Evolutionary conservation across 2,888 invertebrate genomes (phyloP), one percentile per base, ranked within the genome.

Genomic region (Mythimna ferrago): DNA sequence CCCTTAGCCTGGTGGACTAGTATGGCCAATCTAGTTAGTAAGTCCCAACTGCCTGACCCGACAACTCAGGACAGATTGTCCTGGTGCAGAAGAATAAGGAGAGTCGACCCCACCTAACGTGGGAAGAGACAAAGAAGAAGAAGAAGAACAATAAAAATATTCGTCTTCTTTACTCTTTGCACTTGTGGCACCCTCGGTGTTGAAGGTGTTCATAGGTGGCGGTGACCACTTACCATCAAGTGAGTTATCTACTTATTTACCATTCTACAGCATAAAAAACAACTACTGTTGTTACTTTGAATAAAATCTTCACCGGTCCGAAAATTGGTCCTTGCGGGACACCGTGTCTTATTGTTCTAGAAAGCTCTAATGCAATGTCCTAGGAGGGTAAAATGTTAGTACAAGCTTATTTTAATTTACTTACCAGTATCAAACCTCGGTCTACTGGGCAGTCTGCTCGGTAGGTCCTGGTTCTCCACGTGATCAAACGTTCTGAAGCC

Each of bases 401-500:
- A n/a, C 60, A 0, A 41, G 19, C 38, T 0, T 3, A 26, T 38
- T 19, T 21, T 5, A 10, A 4, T 58, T 41, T 3, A 87, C 93
- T 92, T 76, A 96, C 96, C 96, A 51, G 96, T 96, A 80, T 96
- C 96, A 74, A 96, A 96, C 70, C 96, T 91, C 0, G 96, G 96
- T 78, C 96, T 92, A 73, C 93, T 93, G 0, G 96, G 96, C 72
- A 96, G 87, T 69, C 95, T 88, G 74, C 93, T 94, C 0, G 96
- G 96, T 72, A 96, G 85, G 81, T 96, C 96, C 78, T 96, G 96
- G 80, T 96, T 96, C 51, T 96, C 96, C 16, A 94, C 96, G 80
- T 96, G 96, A 73, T 96, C 96, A 72, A 96, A 96, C 0, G 96
- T 95, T 7, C 96, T 90, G 86, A 96, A 96, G 4, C 96, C 96